Base-by-base conservation (phyloP, 2,888 invertebrate genomes). In the Eudasyphora cyanicolor region DNA sequence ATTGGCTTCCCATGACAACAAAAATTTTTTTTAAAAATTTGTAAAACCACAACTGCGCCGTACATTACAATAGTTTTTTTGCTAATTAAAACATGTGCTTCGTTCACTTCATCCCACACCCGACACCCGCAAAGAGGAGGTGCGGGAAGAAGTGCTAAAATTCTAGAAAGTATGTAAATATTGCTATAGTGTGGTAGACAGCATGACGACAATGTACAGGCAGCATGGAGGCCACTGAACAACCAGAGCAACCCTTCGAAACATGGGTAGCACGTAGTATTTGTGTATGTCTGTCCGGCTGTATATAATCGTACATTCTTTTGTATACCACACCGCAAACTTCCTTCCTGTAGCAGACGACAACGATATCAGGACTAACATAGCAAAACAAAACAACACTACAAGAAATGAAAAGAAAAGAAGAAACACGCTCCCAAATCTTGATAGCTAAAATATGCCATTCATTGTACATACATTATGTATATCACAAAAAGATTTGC, bases 261-360 rank as follows among this genome's bases (percentile, higher is more conserved):
- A 38, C 19, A 21, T 21, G 12, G 12, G 12, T 27, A 24, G 27
- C 57, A 27, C 57, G n/a, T 3, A 38, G n/a, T n/a, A n/a, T n/a
- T n/a, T n/a, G n/a, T 6, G 38, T 2, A 38, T 8, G 38, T 8
- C 8, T n/a, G 57, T 14, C 24, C 27, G 27, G 27, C 14, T 27
- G 24, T 57, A 4, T n/a, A n/a, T 49, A 17, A 3, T 19, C 17
- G 17, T 57, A 27, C 12, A 2, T 57, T 24, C n/a, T 19, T 54
- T 19, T 54, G 27, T 57, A 27, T 57, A 4, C 6, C 69, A 84
- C 85, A 87, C 88, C 89, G 84, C 89, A 89, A 86, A 88, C 89
- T 88, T 89, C 90, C 90, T 89, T 88, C 79, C 84, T 76, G 57
- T 57, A 57, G 24, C 24, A 24, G 57, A 27, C 57, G 27, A 17